A percentile compares a stretch with the other conserved stretches of the same genome.
Conservation (phyloP, 2,797 vertebrate species). For the Notolabrus celidotus region DNA sequence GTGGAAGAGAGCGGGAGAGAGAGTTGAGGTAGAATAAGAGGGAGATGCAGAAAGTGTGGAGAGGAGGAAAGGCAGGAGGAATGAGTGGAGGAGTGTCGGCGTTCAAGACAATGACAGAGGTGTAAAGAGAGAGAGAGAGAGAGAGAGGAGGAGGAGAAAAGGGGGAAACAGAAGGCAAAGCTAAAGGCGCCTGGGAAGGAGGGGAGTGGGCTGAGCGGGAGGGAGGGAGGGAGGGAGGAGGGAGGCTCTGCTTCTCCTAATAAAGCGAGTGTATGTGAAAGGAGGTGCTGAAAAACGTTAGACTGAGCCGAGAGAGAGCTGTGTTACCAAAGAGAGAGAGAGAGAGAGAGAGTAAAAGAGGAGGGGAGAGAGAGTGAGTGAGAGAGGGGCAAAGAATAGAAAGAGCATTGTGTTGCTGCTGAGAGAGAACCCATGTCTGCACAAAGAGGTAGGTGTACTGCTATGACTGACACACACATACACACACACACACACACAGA, state of each 20-base stretch:
- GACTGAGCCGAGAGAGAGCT: constrained; percentile 66
- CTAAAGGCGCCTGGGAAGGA: constrained; percentile 44
- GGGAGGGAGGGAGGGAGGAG: constrained; percentile 76
- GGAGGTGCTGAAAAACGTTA: constrained; percentile 71
- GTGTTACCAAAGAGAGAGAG: constrained; percentile 59
- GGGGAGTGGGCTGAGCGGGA: constrained; percentile 68
- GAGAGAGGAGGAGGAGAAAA: constrained; percentile 7
- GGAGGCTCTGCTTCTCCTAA: constrained; percentile 68
- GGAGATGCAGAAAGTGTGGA: constrained; percentile 24
- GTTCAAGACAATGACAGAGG: constrained; percentile 42
- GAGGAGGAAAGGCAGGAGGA: neutral
- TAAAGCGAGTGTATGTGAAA: constrained; percentile 78
- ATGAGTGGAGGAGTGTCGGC: constrained; percentile 14
- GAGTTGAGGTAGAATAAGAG: constrained; percentile 14
- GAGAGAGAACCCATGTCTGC: constrained; percentile 83
- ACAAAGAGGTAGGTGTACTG: constrained; percentile 86
- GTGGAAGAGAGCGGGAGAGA: neutral
- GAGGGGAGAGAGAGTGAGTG: constrained; percentile 18
- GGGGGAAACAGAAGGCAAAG: constrained; percentile 42
- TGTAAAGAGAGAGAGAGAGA: constrained; percentile 20
- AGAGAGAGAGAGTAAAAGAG: constrained; percentile 29
- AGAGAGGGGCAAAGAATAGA: constrained; percentile 72
- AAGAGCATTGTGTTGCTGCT: constrained; percentile 79
- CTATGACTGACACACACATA: constrained; percentile 59
- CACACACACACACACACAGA: constrained; percentile 22